Conservation (phyloP, 2,113 vertebrate genomes). For the Pleuronectes platessa region DNA sequence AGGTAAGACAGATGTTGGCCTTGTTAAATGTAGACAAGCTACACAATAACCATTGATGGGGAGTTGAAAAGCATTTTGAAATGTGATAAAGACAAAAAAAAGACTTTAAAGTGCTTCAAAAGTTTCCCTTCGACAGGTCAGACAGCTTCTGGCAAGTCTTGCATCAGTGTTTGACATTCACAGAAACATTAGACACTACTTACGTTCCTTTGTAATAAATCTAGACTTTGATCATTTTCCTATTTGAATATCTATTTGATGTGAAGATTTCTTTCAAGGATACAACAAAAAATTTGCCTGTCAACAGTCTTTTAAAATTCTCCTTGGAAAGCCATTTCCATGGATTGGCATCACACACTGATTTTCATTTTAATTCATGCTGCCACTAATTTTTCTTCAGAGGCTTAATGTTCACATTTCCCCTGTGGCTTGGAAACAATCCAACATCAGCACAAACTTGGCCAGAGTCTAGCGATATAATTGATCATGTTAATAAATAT, state of each 20-base stretch:
- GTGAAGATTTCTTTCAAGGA: not conserved
- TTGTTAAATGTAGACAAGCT: not conserved
- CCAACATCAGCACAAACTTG: not conserved
- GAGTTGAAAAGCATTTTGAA: constrained; percentile 10
- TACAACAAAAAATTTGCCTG: not conserved
- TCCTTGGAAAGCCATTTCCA: not conserved
- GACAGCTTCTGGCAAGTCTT: not conserved
- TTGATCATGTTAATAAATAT: constrained; percentile 6
- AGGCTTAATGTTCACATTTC: not conserved
- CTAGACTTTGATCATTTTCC: not conserved
- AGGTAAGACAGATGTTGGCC: not conserved
- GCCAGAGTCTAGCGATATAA: not conserved
- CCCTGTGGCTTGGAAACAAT: constrained; percentile 15
- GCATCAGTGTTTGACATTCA: not conserved
- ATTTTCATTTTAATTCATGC: constrained; percentile 2
- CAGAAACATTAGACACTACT: not conserved
- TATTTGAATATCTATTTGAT: not conserved
- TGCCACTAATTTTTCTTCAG: constrained; percentile 13
- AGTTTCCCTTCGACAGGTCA: too few species aligned
- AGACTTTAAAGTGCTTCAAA: not conserved
- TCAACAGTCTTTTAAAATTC: too few species aligned
- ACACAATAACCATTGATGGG: not conserved
- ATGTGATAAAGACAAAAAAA: not conserved
- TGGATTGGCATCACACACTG: not conserved
- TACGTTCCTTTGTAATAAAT: constrained; percentile 10